These are phyloP conservation scores for Andricus curvator DNA, from an alignment of 2,888 invertebrate species.

Conservation along the genomic window DNA sequence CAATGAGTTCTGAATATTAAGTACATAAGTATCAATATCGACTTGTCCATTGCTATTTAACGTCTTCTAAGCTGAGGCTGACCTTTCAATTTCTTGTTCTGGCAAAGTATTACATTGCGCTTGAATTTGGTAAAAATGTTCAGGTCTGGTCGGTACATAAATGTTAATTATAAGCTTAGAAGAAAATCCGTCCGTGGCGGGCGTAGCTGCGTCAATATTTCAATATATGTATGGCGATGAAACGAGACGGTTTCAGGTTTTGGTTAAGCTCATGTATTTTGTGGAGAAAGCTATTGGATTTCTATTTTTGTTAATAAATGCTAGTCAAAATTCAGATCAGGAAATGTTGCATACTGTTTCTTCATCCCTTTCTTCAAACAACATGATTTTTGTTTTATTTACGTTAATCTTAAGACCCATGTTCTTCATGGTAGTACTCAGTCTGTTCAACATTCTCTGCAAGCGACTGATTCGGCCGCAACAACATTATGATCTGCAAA, in stretches of 20 bases:
- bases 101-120: background rate
- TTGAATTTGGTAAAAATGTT: background rate
- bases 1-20: background rate
- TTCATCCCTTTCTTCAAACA: too few relatives aligned
- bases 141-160: background rate
- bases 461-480: too few relatives aligned
- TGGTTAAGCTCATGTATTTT: constrained; percentile 50
- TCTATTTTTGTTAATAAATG: constrained; percentile 57
- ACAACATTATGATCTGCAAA: too few relatives aligned
- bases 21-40: background rate
- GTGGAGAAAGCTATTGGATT: constrained; percentile 48
- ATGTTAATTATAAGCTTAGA: constrained; percentile 41
- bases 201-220: too few relatives aligned
- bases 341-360: too few relatives aligned
- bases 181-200: constrained; percentile 55
- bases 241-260: too few relatives aligned
- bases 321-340: constrained; percentile 40
- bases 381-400: too few relatives aligned
- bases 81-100: constrained; percentile 3
- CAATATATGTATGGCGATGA: too few relatives aligned
- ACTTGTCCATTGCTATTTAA: constrained; percentile 9
- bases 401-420: too few relatives aligned
- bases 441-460: too few relatives aligned
- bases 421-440: too few relatives aligned
- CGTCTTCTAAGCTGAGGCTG: constrained; percentile 18